Base-by-base conservation (phyloP, 2,113 vertebrate genomes). In the Myocastor coypus region DNA sequence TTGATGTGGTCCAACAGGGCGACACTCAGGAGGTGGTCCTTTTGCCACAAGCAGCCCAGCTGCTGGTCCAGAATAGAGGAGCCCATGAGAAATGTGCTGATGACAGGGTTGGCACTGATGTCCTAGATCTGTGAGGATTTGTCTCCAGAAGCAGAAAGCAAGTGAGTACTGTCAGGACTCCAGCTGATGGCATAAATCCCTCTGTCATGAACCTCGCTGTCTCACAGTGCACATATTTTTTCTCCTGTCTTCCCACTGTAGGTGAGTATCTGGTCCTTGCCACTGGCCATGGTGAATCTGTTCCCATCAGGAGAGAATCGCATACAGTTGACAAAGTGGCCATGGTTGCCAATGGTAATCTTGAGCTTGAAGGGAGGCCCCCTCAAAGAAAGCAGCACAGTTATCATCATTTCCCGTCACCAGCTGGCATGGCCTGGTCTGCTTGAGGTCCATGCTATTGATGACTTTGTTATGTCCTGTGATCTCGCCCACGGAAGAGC, bases 81-180 rank as follows among this genome's bases (percentile, higher is more conserved):
- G 97, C 99, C 99, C 98, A 99, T 97, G 92, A 98, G 98, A 96
- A 99, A 99, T 40, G 99, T 99, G 97, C 61, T 99, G 97, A 99
- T 98, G 2, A 98, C 82, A 0, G 98, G 98, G 93, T 98, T 98
- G 89, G 98, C 97, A 26, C 90, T 98, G 73, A 99, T 98, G 37
- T 99, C 99, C 99, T 99, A 99, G 63, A 99, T 98, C 96, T 99
- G 99, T 69, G 99, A 99, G 0, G 99, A 99, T 98, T 99, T 99
- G 97, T 99, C 99, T 94, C 99, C 99, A 0, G 99, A 99, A 50
- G 99, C 99, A 64, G 99, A 99, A 96, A 99, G 99, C 95, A 99
- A 98, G 68, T 99, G 99, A 94, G 98, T 98, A 96, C 99, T 98
- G 96, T 99, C 99, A 30, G 99, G 98, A 95, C 99, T 99, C 99